Evolutionary conservation across 2,888 invertebrate species (phyloP).

Genomic region (Cylindroiulus punctatus): DNA sequence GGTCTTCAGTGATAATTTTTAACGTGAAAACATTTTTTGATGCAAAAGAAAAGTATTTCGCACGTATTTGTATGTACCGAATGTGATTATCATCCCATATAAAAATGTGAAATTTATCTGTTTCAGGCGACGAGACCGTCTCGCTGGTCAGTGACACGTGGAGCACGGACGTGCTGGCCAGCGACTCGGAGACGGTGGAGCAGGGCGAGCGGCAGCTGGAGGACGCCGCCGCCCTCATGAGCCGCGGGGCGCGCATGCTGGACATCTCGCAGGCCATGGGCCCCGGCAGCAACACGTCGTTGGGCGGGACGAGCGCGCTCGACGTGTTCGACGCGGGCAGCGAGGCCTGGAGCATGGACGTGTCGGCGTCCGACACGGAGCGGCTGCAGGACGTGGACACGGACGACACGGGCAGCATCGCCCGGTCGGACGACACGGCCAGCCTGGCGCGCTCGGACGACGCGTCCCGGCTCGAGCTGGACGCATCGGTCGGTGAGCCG

Average conservation of each 20-base stretch:
- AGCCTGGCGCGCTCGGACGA: conserved; percentile 74
- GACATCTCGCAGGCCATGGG: conserved; percentile 36
- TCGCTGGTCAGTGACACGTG: conserved; percentile 98
- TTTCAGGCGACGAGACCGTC: conserved; percentile 89
- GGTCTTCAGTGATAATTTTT: too few relatives aligned
- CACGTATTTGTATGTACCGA: too few relatives aligned
- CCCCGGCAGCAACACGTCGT: conserved; percentile 21
- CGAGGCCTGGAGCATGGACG: conserved; percentile 98
- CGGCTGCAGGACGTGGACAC: conserved; percentile 86
- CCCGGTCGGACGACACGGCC: conserved; percentile 66
- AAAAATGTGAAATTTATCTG: too few relatives aligned
- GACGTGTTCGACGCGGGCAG: conserved; percentile 93
- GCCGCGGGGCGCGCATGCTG: conserved; percentile 5
- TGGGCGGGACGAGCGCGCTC: conserved; percentile 17
- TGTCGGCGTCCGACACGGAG: conserved; percentile 90
- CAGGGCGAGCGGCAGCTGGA: conserved; percentile 65
- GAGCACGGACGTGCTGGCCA: conserved; percentile 97
- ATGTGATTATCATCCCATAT: too few relatives aligned
- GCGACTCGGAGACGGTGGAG: conserved; percentile 94
- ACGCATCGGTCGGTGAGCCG: neutral
- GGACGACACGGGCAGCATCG: conserved; percentile 74
- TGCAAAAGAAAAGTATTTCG: too few relatives aligned
- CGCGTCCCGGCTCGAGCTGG: conserved; percentile 68
- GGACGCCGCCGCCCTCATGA: conserved; percentile 46
- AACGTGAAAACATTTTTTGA: too few relatives aligned